Percentiles rank a stretch among this genome's conserved stretches.
Conservation (phyloP, 2,888 invertebrate species). For the Coelogynopora nodosa region DNA sequence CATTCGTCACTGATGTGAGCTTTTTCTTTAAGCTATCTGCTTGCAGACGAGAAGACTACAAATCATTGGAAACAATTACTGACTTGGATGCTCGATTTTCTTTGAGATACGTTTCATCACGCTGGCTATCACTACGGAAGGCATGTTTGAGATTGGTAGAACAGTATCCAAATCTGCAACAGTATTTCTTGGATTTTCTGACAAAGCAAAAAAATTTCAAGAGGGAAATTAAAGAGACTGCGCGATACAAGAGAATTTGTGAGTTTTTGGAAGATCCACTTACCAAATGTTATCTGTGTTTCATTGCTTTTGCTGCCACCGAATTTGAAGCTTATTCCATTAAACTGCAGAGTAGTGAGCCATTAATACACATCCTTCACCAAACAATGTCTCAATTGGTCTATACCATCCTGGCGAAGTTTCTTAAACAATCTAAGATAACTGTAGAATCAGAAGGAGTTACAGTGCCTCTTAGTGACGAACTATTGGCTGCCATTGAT, state of each 20-base stretch:
- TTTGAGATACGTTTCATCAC: constrained; percentile 17
- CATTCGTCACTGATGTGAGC: background rate
- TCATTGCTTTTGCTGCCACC: constrained; percentile 8
- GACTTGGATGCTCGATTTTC: constrained; percentile 4
- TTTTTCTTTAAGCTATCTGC: constrained; percentile 35
- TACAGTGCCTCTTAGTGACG: background rate
- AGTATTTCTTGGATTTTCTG: constrained; percentile 34
- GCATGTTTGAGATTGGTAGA: constrained; percentile 24
- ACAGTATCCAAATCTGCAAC: constrained; percentile 1
- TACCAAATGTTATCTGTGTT: background rate
- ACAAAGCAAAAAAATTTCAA: background rate
- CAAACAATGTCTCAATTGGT: background rate
- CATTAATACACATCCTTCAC: constrained; percentile 11
- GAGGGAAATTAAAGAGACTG: background rate
- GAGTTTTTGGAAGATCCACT: constrained; percentile 26
- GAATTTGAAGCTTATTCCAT: constrained; percentile 29
- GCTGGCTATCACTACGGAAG: background rate
- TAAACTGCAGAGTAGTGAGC: constrained; percentile 3
- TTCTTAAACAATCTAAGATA: background rate
- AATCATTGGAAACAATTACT: background rate
- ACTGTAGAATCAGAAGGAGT: constrained; percentile 11
- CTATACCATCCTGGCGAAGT: background rate
- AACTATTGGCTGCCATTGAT: background rate
- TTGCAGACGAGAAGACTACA: constrained; percentile 23
- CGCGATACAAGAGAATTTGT: constrained; percentile 11